A percentile compares a stretch with the other conserved stretches of the same genome.
Conservation (phyloP, 2,113 vertebrate species). For the Paralichthys olivaceus region DNA sequence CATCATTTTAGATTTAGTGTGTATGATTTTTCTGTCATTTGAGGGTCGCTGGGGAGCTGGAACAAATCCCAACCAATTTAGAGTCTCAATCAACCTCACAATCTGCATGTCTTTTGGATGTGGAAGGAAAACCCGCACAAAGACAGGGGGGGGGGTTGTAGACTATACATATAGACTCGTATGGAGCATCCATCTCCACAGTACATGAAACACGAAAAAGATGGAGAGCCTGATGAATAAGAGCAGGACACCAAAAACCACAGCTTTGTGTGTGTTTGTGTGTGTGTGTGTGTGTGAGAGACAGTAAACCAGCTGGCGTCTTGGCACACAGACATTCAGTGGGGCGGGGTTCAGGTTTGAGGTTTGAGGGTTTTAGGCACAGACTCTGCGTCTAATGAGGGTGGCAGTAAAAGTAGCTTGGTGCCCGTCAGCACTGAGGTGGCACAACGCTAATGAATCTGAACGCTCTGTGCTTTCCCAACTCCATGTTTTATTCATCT, state of each 20-base stretch:
- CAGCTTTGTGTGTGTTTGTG: not conserved
- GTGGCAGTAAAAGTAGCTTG: conserved; percentile 72
- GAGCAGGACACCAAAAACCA: not conserved
- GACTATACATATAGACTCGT: too few species aligned
- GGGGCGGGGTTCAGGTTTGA: conserved; percentile 58
- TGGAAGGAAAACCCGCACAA: not conserved
- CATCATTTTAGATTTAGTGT: too few species aligned
- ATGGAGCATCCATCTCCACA: too few species aligned
- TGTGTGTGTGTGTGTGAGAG: not conserved
- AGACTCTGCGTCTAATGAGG: conserved; percentile 57
- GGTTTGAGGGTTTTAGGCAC: conserved; percentile 61
- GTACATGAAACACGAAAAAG: too few species aligned
- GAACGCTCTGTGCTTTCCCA: conserved; percentile 18
- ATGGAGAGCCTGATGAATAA: too few species aligned
- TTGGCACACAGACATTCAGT: conserved; percentile 30
- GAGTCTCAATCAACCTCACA: not conserved
- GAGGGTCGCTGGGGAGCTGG: too few species aligned
- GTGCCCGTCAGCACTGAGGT: conserved; percentile 74
- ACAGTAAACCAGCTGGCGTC: conserved; percentile 20
- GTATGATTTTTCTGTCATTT: too few species aligned
- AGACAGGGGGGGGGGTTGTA: not conserved
- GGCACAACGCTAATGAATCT: conserved; percentile 61
- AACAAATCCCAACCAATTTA: too few species aligned
- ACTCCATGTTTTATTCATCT: conserved; percentile 10
- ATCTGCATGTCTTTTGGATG: not conserved